Conservation (phyloP, 2,888 invertebrate species). For the Hypomecis atomaria region DNA sequence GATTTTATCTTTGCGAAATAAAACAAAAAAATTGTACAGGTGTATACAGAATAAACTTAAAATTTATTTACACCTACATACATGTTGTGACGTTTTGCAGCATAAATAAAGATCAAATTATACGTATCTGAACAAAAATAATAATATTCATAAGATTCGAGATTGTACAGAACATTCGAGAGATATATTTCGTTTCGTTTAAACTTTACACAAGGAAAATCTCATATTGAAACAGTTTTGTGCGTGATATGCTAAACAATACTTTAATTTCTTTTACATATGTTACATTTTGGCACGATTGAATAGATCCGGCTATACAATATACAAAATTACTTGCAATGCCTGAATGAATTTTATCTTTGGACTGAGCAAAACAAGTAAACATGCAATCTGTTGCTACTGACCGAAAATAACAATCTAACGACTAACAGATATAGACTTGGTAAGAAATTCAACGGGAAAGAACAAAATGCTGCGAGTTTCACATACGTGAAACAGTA, state of each 20-base stretch:
- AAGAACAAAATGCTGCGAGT: slow-evolving; percentile 41
- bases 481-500: slow-evolving; percentile 47
- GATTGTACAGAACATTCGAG: slow-evolving; percentile 45
- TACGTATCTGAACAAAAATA: slow-evolving; percentile 43
- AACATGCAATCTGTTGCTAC: slow-evolving; percentile 53
- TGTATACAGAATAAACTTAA: slow-evolving; percentile 82
- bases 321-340: slow-evolving; percentile 38
- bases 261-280: slow-evolving; percentile 46
- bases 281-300: slow-evolving; percentile 74
- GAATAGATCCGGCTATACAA: slow-evolving; percentile 51
- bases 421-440: slow-evolving; percentile 63
- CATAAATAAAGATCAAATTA: slow-evolving; percentile 63
- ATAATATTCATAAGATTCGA: slow-evolving; percentile 45
- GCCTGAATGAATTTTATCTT: slow-evolving; percentile 59
- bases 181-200: slow-evolving; percentile 45
- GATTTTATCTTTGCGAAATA: slow-evolving; percentile 45
- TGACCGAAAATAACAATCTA: slow-evolving; percentile 67
- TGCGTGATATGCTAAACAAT: slow-evolving; percentile 11
- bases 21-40: slow-evolving; percentile 70
- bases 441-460: slow-evolving; percentile 50
- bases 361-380: slow-evolving; percentile 60
- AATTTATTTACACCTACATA: slow-evolving; percentile 83
- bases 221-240: slow-evolving; percentile 15
- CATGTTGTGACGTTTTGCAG: slow-evolving; percentile 78
- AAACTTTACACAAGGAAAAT: slow-evolving; percentile 24